Evolutionary conservation across 2,888 invertebrate species (phyloP).

Genomic region (Aphodius sticticus): DNA sequence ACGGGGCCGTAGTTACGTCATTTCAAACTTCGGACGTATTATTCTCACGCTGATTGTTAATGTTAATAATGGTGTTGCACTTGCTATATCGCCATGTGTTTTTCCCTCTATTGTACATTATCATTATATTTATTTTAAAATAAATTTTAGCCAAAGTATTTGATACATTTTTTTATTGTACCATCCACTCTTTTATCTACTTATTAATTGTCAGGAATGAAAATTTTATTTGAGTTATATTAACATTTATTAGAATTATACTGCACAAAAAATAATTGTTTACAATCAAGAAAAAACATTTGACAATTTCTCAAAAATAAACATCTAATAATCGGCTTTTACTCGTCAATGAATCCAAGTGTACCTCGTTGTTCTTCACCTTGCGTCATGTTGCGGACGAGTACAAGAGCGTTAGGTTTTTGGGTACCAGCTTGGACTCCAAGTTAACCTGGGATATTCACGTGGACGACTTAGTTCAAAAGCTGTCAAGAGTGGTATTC

Average conservation of each 20-base stretch:
- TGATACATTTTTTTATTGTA: background rate
- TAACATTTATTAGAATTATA: no score
- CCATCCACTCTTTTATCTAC: background rate
- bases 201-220: no score
- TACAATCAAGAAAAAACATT: no score
- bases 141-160: background rate
- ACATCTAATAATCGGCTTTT: no score
- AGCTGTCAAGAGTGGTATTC: no score
- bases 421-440: background rate
- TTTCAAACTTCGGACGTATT: background rate
- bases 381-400: background rate
- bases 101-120: background rate
- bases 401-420: background rate
- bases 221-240: no score
- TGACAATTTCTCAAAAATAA: no score
- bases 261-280: no score
- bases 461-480: background rate
- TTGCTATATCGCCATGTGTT: background rate
- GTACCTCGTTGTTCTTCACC: background rate
- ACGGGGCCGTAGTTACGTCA: background rate
- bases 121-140: background rate
- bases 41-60: background rate
- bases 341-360: no score
- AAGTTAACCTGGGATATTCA: background rate
- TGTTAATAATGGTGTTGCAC: background rate